Conservation (phyloP, 2,113 vertebrate species). For the Vidua macroura region DNA sequence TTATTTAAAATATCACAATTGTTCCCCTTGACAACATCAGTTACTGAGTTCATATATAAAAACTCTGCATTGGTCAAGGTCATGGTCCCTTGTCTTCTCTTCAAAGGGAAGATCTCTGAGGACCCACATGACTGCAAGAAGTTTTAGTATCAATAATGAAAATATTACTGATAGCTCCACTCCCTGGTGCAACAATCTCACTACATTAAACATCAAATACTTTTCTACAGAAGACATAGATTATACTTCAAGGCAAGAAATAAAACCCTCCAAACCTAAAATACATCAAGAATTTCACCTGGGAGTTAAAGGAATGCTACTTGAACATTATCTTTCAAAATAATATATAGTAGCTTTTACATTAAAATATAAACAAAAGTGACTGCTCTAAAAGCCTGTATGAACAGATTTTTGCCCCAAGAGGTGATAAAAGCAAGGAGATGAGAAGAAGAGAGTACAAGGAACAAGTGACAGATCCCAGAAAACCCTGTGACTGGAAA, state of each 20-base stretch:
- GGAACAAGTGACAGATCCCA: neutral
- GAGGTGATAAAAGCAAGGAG: neutral
- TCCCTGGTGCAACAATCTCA: neutral
- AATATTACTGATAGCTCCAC: neutral
- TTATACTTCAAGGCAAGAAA: neutral
- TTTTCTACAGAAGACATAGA: neutral
- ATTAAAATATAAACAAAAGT: neutral
- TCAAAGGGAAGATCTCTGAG: neutral
- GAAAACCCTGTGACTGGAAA: neutral
- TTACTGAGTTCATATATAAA: neutral
- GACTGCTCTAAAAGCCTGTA: neutral
- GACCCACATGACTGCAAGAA: neutral
- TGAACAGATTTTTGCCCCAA: neutral
- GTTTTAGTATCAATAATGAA: neutral
- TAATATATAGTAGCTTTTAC: neutral
- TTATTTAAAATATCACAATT: neutral
- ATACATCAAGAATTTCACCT: neutral
- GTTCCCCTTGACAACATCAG: neutral
- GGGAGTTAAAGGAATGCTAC: neutral
- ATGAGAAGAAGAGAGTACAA: neutral
- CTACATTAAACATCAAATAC: neutral
- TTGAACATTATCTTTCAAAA: neutral
- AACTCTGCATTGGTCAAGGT: neutral
- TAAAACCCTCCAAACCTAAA: neutral
- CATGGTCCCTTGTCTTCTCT: neutral